Percentiles rank a stretch among this genome's conserved stretches.
Conservation (phyloP, 2,888 invertebrate genomes). For the Cataglyphis livida region DNA sequence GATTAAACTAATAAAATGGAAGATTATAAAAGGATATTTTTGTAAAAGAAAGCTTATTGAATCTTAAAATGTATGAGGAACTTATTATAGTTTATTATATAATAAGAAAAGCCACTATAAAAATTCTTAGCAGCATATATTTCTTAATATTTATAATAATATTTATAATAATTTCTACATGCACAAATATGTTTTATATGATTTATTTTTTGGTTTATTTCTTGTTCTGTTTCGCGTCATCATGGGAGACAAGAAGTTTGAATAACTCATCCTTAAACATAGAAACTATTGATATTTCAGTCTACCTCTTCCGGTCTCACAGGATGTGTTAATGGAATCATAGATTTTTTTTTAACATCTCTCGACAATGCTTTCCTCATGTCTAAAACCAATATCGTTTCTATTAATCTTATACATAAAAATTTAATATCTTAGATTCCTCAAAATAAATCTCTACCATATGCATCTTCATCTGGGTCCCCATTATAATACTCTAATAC, state of each 20-base stretch:
- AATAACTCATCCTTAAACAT: conserved; percentile 32
- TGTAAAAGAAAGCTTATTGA: not conserved
- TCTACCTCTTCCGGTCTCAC: conserved; percentile 98
- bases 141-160: conserved; percentile 4
- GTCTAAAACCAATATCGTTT: conserved; percentile 89
- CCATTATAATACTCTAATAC: conserved; percentile 99
- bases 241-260: not conserved
- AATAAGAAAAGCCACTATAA: not conserved
- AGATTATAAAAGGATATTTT: not conserved
- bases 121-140: not conserved
- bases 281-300: conserved; percentile 81
- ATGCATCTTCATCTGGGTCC: conserved; percentile 99
- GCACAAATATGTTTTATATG: not conserved
- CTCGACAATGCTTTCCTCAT: conserved; percentile 99
- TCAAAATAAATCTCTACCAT: conserved; percentile 89
- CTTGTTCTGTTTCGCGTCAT: not conserved
- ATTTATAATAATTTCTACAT: conserved; percentile 12
- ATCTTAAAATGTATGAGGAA: not conserved
- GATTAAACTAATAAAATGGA: not conserved
- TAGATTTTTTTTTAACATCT: conserved; percentile 96
- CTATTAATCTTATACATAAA: not conserved
- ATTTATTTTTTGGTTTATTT: not conserved
- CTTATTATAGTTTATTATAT: not conserved
- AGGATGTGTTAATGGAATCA: conserved; percentile 97
- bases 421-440: not conserved